Evolutionary conservation across 2,113 vertebrate genomes (phyloP), one percentile per base, ranked within the genome.

Genomic region (Lutjanus erythropterus): DNA sequence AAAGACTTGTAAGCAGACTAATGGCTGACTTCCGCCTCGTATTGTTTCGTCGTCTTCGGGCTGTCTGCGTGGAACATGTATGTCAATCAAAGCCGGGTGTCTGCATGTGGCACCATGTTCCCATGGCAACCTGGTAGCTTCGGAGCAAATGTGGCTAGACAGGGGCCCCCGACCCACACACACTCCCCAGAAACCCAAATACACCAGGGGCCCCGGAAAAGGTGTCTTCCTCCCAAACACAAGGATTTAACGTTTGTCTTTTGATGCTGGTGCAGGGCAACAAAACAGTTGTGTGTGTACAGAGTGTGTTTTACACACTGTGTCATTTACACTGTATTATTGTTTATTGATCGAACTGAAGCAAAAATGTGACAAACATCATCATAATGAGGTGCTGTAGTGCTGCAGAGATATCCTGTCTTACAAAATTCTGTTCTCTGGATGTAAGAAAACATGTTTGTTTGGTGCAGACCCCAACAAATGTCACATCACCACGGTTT

Each of bases 21-120:
- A 89, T 81, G 78, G 65, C 56, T 9, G 71, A 79, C 81, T 81
- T 89, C 84, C 77, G 37, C 60, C 46, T 23, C 3, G 10, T 25
- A 60, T 86, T 85, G 74, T 87, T 71, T 55, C 0, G 16, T 56
- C 29, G 44, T 86, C 81, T 72, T 75, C 71, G 39, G 27, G 10
- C 46, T 73, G 66, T 77, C 64, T 74, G 59, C 19, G 5, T 59
- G 23, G 49, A 61, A 25, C 83, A 67, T 47, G 68, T 59, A 16
- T 82, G 85, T 87, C 75, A 83, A 52, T 79, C 71, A 83, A 77
- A 59, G 55, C n/a, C n/a, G 9, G 49, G 10, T 27, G 66, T 62
- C 69, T 68, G 50, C 44, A 5, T 55, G 71, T 47, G 74, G 66
- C 71, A 69, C 27, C 66, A 41, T 2, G 67, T 85, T 78, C 3